phyloP scores from a whole-genome alignment of 2,888 invertebrate species.

The Drosophila tanythrix region DNA sequence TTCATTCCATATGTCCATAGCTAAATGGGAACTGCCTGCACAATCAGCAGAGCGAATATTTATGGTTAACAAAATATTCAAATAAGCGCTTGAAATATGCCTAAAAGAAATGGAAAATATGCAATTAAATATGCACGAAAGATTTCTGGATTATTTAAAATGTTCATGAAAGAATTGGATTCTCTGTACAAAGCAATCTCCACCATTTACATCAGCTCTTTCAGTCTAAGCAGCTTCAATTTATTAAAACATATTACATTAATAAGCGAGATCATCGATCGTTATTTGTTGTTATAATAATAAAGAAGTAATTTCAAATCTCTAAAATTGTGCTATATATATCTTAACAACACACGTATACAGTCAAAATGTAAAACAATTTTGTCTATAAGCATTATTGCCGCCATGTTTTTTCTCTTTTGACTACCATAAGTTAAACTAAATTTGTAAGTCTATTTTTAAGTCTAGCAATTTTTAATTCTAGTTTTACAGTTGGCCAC shows the following conservation, averaged over 20 bases:
- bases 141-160: background rate
- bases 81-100: background rate
- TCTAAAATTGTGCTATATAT: background rate
- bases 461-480: background rate
- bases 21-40: background rate
- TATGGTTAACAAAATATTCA: background rate
- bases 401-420: no score
- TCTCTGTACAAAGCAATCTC: background rate
- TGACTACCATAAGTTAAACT: background rate
- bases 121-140: background rate
- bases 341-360: no score
- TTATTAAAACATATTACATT: background rate
- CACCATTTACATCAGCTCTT: background rate
- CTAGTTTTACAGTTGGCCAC: background rate
- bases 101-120: background rate
- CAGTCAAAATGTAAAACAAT: background rate
- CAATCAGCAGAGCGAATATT: background rate
- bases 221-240: background rate
- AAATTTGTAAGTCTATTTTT: background rate
- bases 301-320: conserved; percentile 3
- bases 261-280: background rate
- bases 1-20: background rate
- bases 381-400: background rate
- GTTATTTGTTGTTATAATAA: background rate
- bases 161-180: background rate